Evolutionary conservation across 2,797 vertebrate species (phyloP).

Genomic region (Melanotaenia trifasciata): DNA sequence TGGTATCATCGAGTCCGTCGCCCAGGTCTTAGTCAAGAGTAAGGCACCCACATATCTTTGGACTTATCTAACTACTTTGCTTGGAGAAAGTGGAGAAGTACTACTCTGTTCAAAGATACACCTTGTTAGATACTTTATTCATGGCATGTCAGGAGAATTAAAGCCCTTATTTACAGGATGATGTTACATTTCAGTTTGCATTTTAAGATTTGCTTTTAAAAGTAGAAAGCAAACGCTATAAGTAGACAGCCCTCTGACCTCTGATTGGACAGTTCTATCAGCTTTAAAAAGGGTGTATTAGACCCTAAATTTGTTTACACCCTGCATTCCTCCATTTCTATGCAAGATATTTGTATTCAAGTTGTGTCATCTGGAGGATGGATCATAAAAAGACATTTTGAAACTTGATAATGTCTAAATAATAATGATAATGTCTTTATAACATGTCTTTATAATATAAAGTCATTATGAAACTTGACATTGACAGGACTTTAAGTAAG

Average conservation of each 20-base stretch:
- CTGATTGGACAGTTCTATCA: background rate
- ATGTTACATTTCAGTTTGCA: background rate
- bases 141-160: background rate
- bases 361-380: background rate
- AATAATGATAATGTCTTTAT: too few relatives aligned
- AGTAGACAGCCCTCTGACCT: background rate
- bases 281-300: background rate
- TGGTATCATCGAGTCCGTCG: conserved; percentile 93
- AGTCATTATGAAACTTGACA: background rate
- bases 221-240: background rate
- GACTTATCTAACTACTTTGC: background rate
- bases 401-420: too few relatives aligned
- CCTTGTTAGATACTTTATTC: background rate
- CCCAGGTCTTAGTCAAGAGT: conserved; percentile 99
- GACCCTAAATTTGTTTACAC: background rate
- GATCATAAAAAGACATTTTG: too few relatives aligned
- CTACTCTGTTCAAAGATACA: background rate
- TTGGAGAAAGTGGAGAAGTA: conserved; percentile 1
- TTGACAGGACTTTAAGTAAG: background rate
- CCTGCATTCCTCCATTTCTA: background rate
- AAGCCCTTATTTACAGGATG: background rate
- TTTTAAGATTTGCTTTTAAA: background rate
- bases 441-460: background rate
- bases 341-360: background rate
- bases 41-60: conserved; percentile 56